Conservation (phyloP, 2,113 vertebrate species). For the Plestiodon gilberti region DNA sequence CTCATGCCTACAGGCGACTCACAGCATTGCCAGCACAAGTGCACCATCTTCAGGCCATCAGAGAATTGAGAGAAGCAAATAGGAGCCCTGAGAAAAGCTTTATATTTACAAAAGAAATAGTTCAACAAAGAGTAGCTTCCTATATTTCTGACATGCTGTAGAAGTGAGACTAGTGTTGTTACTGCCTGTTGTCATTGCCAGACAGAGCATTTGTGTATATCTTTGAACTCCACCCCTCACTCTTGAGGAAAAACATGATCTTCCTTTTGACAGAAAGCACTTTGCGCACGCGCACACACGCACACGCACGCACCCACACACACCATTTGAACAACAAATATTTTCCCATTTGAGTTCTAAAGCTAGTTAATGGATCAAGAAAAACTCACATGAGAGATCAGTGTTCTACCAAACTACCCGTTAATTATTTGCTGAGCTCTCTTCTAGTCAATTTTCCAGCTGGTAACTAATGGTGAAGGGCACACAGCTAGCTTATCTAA, state of each 20-base stretch:
- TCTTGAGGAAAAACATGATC: not conserved
- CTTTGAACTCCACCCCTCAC: not conserved
- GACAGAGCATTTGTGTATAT: not conserved
- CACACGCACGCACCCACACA: not conserved
- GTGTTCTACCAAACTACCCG: not conserved
- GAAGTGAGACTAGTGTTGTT: not conserved
- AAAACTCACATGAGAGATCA: not conserved
- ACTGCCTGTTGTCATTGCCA: not conserved
- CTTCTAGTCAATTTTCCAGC: not conserved
- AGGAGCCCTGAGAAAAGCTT: not conserved
- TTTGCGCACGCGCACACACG: not conserved
- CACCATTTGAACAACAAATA: not conserved
- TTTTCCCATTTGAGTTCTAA: not conserved
- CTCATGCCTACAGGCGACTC: not conserved
- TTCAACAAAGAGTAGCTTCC: not conserved
- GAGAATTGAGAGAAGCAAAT: constrained; percentile 14
- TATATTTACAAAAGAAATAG: not conserved
- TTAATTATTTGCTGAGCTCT: not conserved
- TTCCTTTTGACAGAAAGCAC: not conserved
- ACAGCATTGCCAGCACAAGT: not conserved
- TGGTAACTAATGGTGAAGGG: not conserved
- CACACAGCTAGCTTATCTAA: not conserved
- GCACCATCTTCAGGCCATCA: constrained; percentile 65
- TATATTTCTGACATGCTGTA: not conserved
- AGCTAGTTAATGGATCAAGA: not conserved